These are phyloP conservation scores for Nemotelus nigrinus DNA, from an alignment of 2,888 invertebrate species.

Conservation along the genomic window DNA sequence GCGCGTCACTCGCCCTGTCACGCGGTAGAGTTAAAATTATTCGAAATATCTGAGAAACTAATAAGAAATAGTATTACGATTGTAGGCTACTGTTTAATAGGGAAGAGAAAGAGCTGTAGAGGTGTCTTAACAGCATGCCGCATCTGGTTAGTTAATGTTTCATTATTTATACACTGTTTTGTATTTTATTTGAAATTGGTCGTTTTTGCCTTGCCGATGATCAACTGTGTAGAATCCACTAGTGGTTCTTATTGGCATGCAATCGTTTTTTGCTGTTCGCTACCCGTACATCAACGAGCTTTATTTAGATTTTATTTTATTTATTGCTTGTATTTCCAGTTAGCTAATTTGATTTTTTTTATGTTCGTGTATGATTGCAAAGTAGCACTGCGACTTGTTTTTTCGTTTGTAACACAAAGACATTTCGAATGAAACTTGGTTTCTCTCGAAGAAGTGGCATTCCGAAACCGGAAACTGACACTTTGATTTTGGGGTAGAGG, in stretches of 20 bases:
- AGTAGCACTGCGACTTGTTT: background rate
- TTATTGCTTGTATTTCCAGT: background rate
- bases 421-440: no score
- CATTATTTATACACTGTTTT: constrained; percentile 24
- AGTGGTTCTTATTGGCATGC: no score
- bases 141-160: constrained; percentile 31
- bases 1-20: background rate
- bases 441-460: no score
- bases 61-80: constrained; percentile 43
- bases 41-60: constrained; percentile 29
- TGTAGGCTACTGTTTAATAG: constrained; percentile 45
- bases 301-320: background rate
- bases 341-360: constrained; percentile 6
- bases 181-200: background rate
- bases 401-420: no score
- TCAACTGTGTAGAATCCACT: no score
- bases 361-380: background rate
- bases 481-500: no score
- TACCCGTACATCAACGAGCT: background rate
- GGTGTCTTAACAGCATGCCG: constrained; percentile 40
- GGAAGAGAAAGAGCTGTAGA: constrained; percentile 33
- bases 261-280: no score
- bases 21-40: constrained; percentile 11
- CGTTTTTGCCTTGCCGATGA: no score
- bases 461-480: no score